These are phyloP conservation scores for Pterostichus madidus DNA, from an alignment of 2,888 invertebrate genomes.

Conservation along the genomic window DNA sequence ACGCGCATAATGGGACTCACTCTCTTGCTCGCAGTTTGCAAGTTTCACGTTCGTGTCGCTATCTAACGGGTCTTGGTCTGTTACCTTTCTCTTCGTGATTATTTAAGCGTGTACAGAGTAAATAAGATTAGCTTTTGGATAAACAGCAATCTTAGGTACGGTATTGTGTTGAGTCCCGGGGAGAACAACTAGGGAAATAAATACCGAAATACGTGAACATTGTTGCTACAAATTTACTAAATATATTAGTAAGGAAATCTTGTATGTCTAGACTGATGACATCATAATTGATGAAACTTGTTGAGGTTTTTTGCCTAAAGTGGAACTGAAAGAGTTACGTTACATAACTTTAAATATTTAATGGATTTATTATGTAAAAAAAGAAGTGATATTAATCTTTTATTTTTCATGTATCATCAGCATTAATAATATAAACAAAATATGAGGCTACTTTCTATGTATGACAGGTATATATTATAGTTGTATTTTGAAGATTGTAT, in stretches of 20 bases:
- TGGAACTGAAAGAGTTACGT: background rate
- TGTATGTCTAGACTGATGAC: background rate
- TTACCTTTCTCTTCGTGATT: slow-evolving; percentile 46
- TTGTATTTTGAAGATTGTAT: too few relatives aligned
- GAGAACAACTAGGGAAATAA: slow-evolving; percentile 31
- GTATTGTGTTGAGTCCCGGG: background rate
- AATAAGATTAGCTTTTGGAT: slow-evolving; percentile 53
- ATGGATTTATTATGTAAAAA: slow-evolving; percentile 25
- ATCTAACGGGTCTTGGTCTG: slow-evolving; percentile 32
- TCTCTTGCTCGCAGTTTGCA: background rate
- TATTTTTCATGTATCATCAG: background rate
- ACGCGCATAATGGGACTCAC: background rate
- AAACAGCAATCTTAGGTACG: slow-evolving; percentile 20
- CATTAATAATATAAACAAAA: background rate
- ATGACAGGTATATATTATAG: too few relatives aligned
- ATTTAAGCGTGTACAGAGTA: slow-evolving; percentile 49
- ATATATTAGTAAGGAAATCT: slow-evolving; percentile 1
- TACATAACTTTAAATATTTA: background rate
- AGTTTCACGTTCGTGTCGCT: background rate
- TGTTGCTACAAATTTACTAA: slow-evolving; percentile 24
- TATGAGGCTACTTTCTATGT: too few relatives aligned
- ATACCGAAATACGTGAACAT: slow-evolving; percentile 17
- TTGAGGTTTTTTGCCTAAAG: too few relatives aligned
- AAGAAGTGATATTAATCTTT: slow-evolving; percentile 1
- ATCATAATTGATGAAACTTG: background rate